Conservation (phyloP, 1,140 invertebrate species). For the Calosoma granatense region DNA sequence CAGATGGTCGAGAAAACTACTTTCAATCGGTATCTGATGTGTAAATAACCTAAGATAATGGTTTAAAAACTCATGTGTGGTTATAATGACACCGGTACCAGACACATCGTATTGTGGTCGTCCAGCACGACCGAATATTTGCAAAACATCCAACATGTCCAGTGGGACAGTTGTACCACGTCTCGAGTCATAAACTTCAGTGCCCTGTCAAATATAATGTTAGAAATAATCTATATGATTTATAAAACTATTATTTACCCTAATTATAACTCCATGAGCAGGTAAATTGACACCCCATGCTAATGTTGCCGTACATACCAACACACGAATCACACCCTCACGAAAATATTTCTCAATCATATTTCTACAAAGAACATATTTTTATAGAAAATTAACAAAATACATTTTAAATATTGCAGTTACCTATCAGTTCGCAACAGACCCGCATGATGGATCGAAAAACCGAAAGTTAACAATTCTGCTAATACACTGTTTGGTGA, state of each 20-base stretch:
- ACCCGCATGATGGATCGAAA: slow-evolving; percentile 96
- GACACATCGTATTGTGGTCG: slow-evolving; percentile 86
- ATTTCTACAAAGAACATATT: slow-evolving; percentile 37
- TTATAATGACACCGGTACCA: slow-evolving; percentile 94
- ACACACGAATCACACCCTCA: slow-evolving; percentile 81
- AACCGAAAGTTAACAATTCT: slow-evolving; percentile 78
- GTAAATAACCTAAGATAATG: slow-evolving; percentile 92
- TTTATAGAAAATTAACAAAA: slow-evolving; percentile 7
- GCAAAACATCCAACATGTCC: slow-evolving; percentile 93
- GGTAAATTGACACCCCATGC: slow-evolving; percentile 99
- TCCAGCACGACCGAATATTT: slow-evolving; percentile 98
- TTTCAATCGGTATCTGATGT: slow-evolving; percentile 97
- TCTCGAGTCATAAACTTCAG: slow-evolving; percentile 95
- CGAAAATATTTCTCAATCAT: slow-evolving; percentile 83
- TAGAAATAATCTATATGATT: no score
- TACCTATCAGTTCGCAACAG: slow-evolving; percentile 70
- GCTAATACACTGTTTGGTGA: slow-evolving; percentile 65
- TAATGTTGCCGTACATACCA: slow-evolving; percentile 95
- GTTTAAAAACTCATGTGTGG: slow-evolving; percentile 80
- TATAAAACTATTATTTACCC: slow-evolving; percentile 42
- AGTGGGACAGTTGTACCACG: slow-evolving; percentile 91
- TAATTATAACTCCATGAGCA: slow-evolving; percentile 94
- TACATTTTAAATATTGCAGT: background rate
- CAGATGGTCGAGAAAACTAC: slow-evolving; percentile 85
- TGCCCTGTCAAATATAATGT: slow-evolving; percentile 55